phyloP scores from a whole-genome alignment of 2,113 vertebrate species.

The Anguilla japonica region DNA sequence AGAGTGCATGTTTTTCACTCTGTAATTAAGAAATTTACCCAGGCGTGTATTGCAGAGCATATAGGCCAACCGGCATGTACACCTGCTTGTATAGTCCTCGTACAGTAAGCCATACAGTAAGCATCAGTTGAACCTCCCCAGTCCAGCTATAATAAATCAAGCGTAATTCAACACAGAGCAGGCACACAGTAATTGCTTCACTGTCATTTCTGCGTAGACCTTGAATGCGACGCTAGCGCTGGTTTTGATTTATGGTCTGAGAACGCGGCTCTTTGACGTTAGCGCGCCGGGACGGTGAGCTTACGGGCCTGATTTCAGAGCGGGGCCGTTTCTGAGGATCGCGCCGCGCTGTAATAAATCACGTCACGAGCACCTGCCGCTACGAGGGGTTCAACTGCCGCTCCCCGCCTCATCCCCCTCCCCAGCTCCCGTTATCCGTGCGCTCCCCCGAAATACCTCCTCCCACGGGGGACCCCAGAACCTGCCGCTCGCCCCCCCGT shows the following conservation, averaged over 20 bases:
- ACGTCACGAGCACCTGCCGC: not conserved
- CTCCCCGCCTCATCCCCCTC: not conserved
- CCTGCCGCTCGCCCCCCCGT: not conserved
- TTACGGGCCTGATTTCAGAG: not conserved
- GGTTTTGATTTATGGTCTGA: not conserved
- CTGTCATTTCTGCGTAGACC: not conserved
- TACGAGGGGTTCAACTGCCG: not conserved
- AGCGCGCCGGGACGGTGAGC: not conserved
- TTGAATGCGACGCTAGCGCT: not conserved
- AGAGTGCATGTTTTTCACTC: not conserved
- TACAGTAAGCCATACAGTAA: too few relatives aligned
- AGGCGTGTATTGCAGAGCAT: not conserved
- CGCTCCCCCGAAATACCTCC: not conserved
- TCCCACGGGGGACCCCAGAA: not conserved
- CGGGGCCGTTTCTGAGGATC: not conserved
- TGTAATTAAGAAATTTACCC: slow-evolving; percentile 19
- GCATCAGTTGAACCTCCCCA: too few relatives aligned
- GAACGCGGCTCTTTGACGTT: not conserved
- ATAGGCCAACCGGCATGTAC: not conserved
- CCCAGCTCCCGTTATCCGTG: not conserved
- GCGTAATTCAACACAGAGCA: too few relatives aligned
- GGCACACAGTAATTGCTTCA: not conserved
- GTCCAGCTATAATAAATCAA: too few relatives aligned
- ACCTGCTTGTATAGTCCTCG: too few relatives aligned
- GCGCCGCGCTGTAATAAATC: not conserved